Evolutionary conservation across 1,140 invertebrate species (phyloP), one percentile per base, ranked within the genome.

Genomic region (Hestina assimilis): DNA sequence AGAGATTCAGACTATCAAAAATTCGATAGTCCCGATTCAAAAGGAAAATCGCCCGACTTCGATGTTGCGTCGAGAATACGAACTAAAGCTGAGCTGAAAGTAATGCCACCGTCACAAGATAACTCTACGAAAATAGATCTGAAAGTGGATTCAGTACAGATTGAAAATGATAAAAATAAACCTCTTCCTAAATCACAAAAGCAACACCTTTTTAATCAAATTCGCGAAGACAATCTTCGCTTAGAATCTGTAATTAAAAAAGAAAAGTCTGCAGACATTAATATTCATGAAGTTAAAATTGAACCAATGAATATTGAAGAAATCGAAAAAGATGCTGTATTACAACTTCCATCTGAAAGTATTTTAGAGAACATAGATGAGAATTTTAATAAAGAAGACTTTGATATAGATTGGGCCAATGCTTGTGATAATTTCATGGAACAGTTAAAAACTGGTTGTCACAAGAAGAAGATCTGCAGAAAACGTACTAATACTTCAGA

Each of bases 61-160:
- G 83, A 87, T 59, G 82, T 94, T 38, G 91, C 93, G 6, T 93
- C 94, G 7, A 90, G 95, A 66, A 95, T 95, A 62, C 89, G 94
- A 42, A 96, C 95, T 1, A 95, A 95, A 86, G 95, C 93, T 1
- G 95, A 96, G 85, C 80, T 95, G 12, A 96, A 95, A 84, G 94
- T 84, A 38, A 83, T 88, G 81, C 84, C 81, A 33, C 76, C 82
- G n/a, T 75, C 79, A 19, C 74, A 87, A 62, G 83, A 86, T 35
- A 69, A 38, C 33, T 53, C 63, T 20, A 17, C 64, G 4, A 81
- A 79, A 68, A 15, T 59, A n/a, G 72, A 83, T 12, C 58, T 29
- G 29, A 73, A 62, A 50, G 53, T 55, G 38, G 50, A 62, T 47
- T 28, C 21, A 26, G 7, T 26, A 5, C 15, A 28, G 50, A 46